Evolutionary conservation across 2,888 invertebrate genomes (phyloP).

Genomic region (Phasia obesa): DNA sequence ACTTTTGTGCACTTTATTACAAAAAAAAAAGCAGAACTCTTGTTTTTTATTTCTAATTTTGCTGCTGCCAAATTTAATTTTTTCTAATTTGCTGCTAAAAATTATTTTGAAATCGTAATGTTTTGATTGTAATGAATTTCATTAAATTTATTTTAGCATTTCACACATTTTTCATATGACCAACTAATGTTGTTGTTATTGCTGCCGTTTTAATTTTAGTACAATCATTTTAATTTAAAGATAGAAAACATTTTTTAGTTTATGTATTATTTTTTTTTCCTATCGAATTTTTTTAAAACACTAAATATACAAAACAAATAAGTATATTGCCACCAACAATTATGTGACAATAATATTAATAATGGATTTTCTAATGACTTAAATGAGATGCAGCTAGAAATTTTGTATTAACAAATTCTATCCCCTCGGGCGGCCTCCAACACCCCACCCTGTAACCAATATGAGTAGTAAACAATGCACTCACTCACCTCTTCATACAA

Average conservation of each 20-base stretch:
- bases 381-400: neutral
- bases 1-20: neutral
- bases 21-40: neutral
- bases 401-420: neutral
- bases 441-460: neutral
- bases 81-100: constrained; percentile 66
- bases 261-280: constrained; percentile 37
- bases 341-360: constrained; percentile 28
- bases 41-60: constrained; percentile 29
- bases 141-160: constrained; percentile 71
- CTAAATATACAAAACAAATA: constrained; percentile 17
- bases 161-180: constrained; percentile 58
- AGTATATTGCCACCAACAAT: constrained; percentile 8
- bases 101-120: constrained; percentile 46
- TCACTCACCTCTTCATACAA: constrained; percentile 2
- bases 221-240: constrained; percentile 48
- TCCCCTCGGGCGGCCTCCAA: constrained; percentile 3
- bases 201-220: constrained; percentile 37
- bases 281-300: constrained; percentile 26
- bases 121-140: constrained; percentile 70
- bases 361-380: constrained; percentile 46
- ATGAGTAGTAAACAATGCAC: neutral
- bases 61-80: constrained; percentile 35
- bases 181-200: neutral
- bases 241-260: constrained; percentile 47